Conservation (phyloP, 2,888 invertebrate species). For the Chrysina gloriosa region DNA sequence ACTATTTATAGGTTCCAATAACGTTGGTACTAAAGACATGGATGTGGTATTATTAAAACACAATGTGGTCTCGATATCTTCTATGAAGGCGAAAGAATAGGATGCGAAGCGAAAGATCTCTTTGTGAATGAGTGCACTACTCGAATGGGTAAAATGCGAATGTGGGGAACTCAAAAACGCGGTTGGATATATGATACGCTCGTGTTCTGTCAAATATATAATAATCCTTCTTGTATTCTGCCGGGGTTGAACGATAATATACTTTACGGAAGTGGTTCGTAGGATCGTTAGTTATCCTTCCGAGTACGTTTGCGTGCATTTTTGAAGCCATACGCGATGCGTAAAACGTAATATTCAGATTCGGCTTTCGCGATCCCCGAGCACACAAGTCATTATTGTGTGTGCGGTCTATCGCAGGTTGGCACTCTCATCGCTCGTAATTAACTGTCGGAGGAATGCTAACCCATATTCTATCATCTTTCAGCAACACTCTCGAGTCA, state of each 20-base stretch:
- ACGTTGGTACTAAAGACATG: too few relatives aligned
- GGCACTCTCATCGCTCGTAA: conserved; percentile 49
- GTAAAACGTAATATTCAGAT: conserved; percentile 1
- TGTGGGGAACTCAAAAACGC: background rate
- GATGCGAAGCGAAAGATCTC: too few relatives aligned
- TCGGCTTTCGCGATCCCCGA: background rate
- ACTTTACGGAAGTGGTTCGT: background rate
- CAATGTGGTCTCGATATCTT: too few relatives aligned
- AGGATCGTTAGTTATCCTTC: background rate
- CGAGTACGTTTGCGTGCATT: background rate
- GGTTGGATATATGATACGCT: background rate
- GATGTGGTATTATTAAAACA: too few relatives aligned
- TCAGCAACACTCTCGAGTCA: conserved; percentile 51
- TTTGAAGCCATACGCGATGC: background rate
- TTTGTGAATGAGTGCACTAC: too few relatives aligned
- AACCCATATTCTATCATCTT: conserved; percentile 56
- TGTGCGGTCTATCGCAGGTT: conserved; percentile 47
- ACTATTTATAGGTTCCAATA: too few relatives aligned
- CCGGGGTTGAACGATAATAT: background rate
- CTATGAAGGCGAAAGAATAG: too few relatives aligned
- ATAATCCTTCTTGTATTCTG: conserved; percentile 5
- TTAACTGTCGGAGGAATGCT: conserved; percentile 55
- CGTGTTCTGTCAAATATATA: background rate
- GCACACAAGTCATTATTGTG: conserved; percentile 45
- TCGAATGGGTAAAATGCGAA: background rate